Evolutionary conservation across 1,140 invertebrate genomes (phyloP).

Genomic region (Drosophila biarmipes): DNA sequence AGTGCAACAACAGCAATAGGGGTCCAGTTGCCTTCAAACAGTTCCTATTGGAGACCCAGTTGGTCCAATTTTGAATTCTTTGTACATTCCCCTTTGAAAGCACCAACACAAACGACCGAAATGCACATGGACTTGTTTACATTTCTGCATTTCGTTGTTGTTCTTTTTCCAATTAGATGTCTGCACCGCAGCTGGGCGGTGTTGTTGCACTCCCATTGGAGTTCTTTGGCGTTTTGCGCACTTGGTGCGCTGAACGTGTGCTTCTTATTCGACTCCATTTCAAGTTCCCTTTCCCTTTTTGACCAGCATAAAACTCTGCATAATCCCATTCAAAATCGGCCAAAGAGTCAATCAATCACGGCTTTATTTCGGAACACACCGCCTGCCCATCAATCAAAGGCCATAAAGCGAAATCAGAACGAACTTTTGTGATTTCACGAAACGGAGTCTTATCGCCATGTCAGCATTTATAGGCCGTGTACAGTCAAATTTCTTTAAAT

Average conservation of each 20-base stretch:
- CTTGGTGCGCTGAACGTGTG: slow-evolving; percentile 71
- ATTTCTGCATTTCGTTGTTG: slow-evolving; percentile 41
- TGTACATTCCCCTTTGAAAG: slow-evolving; percentile 33
- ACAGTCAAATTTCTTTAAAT: slow-evolving; percentile 14
- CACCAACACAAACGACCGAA: slow-evolving; percentile 6
- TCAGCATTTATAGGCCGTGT: slow-evolving; percentile 15
- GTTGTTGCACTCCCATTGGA: slow-evolving; percentile 14
- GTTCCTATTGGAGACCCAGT: slow-evolving; percentile 71
- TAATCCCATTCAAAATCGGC: slow-evolving; percentile 44
- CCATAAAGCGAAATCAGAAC: slow-evolving; percentile 49
- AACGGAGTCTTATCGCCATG: slow-evolving; percentile 31
- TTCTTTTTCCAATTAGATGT: slow-evolving; percentile 51
- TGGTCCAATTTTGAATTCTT: slow-evolving; percentile 75
- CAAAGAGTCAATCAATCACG: slow-evolving; percentile 60
- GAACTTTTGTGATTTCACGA: slow-evolving; percentile 24
- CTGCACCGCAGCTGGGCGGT: slow-evolving; percentile 37
- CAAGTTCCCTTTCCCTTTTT: slow-evolving; percentile 20
- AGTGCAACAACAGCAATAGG: slow-evolving; percentile 23
- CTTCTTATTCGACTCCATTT: slow-evolving; percentile 27
- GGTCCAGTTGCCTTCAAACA: slow-evolving; percentile 32
- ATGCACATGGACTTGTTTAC: slow-evolving; percentile 30
- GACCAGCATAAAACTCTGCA: slow-evolving; percentile 24
- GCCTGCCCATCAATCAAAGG: slow-evolving; percentile 49
- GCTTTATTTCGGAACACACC: slow-evolving; percentile 30
- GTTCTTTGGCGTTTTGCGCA: slow-evolving; percentile 72